These are phyloP conservation scores for Neomonachus schauinslandi DNA, from an alignment of 2,113 vertebrate genomes.

Conservation along the genomic window DNA sequence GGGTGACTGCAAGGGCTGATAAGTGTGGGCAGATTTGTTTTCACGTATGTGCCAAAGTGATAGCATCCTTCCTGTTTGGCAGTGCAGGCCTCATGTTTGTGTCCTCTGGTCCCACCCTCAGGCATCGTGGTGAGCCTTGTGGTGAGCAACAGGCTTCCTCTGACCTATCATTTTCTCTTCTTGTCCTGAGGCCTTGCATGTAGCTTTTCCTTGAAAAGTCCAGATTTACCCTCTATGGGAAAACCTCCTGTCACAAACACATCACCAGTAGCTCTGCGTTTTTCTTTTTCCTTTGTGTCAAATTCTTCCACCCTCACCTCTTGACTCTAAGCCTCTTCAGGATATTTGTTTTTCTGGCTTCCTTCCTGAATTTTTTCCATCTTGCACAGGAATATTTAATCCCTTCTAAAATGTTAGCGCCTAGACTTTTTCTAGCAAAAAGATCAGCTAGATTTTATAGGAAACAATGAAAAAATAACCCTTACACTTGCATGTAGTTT, in stretches of 20 bases:
- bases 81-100: accelerated
- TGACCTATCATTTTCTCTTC: background rate
- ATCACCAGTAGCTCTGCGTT: background rate
- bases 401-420: background rate
- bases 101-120: background rate
- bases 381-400: background rate
- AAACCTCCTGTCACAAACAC: background rate
- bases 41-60: background rate
- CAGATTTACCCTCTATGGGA: background rate
- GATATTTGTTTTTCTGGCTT: conserved; percentile 40
- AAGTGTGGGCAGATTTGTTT: background rate
- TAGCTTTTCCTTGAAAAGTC: background rate
- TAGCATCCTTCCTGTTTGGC: background rate
- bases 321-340: conserved; percentile 16
- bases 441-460: background rate
- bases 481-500: background rate
- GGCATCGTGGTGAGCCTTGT: background rate
- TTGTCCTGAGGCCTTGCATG: background rate
- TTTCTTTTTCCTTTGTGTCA: background rate
- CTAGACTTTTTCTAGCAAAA: background rate
- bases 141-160: background rate
- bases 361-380: conserved; percentile 31
- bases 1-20: background rate
- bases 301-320: conserved; percentile 47
- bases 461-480: background rate